Conservation (phyloP, 2,113 vertebrate species). For the Sebastes schlegelii region DNA sequence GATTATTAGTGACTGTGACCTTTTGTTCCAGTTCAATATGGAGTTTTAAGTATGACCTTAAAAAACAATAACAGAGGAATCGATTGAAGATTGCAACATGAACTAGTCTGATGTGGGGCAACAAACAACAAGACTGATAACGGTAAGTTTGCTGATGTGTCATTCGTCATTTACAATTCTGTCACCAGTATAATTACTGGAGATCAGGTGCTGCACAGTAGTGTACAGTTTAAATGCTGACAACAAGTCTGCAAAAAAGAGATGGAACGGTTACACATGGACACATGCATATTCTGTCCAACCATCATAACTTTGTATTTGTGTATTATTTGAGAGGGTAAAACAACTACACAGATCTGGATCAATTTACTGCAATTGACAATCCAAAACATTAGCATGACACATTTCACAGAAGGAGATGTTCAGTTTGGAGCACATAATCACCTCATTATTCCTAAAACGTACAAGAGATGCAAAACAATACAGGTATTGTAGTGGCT, state of each 20-base stretch:
- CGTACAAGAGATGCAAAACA: slow-evolving; percentile 22
- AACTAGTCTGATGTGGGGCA: slow-evolving; percentile 27
- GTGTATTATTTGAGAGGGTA: not conserved
- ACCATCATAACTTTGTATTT: not conserved
- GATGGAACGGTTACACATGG: not conserved
- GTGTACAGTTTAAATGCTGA: not conserved
- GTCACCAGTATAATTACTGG: slow-evolving; percentile 16
- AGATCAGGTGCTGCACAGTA: slow-evolving; percentile 3
- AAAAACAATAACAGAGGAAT: slow-evolving; percentile 10
- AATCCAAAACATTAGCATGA: slow-evolving; percentile 10
- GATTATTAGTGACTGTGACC: slow-evolving; percentile 50
- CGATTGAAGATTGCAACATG: not conserved
- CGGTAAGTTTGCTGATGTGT: slow-evolving; percentile 15
- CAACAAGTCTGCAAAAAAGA: not conserved
- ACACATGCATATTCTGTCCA: slow-evolving; percentile 7
- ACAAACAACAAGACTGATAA: slow-evolving; percentile 29
- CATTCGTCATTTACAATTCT: slow-evolving; percentile 29
- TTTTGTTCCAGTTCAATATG: slow-evolving; percentile 27
- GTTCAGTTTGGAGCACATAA: not conserved
- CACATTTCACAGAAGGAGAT: slow-evolving; percentile 6
- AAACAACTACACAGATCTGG: not conserved
- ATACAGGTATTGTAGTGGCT: slow-evolving; percentile 1
- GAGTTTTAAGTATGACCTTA: slow-evolving; percentile 37
- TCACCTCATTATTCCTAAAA: slow-evolving; percentile 12
- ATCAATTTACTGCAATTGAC: slow-evolving; percentile 7